Evolutionary conservation across 2,888 invertebrate genomes (phyloP), one percentile per base, ranked within the genome.

Genomic region (Spisula solida): DNA sequence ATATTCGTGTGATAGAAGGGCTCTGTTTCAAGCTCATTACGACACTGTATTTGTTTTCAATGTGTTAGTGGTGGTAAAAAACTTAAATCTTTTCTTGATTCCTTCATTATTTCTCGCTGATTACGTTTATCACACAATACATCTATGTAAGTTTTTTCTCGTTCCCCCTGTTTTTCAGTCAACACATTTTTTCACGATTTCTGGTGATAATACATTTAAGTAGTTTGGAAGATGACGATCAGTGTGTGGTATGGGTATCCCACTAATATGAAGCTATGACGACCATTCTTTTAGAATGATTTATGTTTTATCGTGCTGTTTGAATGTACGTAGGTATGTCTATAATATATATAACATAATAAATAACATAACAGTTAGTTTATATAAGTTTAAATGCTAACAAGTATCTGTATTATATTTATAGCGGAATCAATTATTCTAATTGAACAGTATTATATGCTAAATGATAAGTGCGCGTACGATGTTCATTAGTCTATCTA

Each of bases 1-100:
- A 81, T 87, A 81, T 51, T 78, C 75, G 80, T 66, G 8, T 0
- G 60, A 66, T 66, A 66, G 25, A 25, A 66, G 60, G n/a, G 55
- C 82, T 66, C 60, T 79, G 60, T 87, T 90, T 85, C 87, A 82
- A 25, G 60, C 75, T 87, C 85, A 82, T 87, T 87, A 31, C 87
- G 79, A 55, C 60, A 85, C 80, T 75, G 51, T 85, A 85, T 88
- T 88, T 82, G 75, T 88, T 88, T 88, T 88, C 87, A 87, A 55
- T 82, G 66, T 87, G 87, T 82, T 16, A 51, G 34, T 34, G 34
- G 82, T 87, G 87, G 82, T 75, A 87, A 87, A 87, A 78, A 78
- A 75, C 82, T 87, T 87, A 82, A 31, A 84, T 78, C 48, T 75
- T 16, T 47, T 78, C 78, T 78, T 75, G 78, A 78, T 78, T 48